A percentile compares a stretch with the other conserved stretches of the same genome.
phyloP scores from a whole-genome alignment of 2,797 vertebrate genomes.

The Okamejei kenojei region DNA sequence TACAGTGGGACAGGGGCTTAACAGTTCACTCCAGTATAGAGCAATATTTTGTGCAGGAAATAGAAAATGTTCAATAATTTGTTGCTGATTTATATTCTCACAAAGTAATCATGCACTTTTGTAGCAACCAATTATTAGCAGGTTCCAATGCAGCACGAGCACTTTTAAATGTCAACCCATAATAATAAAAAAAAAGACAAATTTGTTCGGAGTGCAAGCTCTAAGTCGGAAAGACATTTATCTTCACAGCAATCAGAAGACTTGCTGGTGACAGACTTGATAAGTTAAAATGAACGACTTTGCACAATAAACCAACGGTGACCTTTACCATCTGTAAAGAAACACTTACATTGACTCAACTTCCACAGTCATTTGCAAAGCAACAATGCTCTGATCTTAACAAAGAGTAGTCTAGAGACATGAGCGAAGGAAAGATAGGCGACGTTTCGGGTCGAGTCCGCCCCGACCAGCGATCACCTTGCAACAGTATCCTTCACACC shows the following conservation, averaged over 20 bases:
- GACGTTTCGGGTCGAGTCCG: too few relatives aligned
- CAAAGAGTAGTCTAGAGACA: too few relatives aligned
- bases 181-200: not conserved
- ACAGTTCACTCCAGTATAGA: not conserved
- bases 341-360: too few relatives aligned
- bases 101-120: not conserved
- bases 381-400: too few relatives aligned
- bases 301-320: not conserved
- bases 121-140: not conserved
- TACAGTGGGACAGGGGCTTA: too few relatives aligned
- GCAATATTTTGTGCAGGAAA: not conserved
- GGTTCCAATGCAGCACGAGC: not conserved
- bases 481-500: too few relatives aligned
- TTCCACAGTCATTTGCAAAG: too few relatives aligned
- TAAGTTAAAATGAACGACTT: not conserved
- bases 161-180: not conserved
- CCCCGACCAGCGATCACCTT: too few relatives aligned
- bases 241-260: not conserved
- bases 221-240: not conserved
- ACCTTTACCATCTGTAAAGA: not conserved
- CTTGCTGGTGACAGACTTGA: not conserved
- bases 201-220: not conserved
- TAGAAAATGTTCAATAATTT: not conserved
- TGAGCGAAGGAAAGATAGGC: too few relatives aligned
- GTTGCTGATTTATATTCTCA: not conserved